Conservation (phyloP, 2,113 vertebrate species). For the Formicarius rufipectus region DNA sequence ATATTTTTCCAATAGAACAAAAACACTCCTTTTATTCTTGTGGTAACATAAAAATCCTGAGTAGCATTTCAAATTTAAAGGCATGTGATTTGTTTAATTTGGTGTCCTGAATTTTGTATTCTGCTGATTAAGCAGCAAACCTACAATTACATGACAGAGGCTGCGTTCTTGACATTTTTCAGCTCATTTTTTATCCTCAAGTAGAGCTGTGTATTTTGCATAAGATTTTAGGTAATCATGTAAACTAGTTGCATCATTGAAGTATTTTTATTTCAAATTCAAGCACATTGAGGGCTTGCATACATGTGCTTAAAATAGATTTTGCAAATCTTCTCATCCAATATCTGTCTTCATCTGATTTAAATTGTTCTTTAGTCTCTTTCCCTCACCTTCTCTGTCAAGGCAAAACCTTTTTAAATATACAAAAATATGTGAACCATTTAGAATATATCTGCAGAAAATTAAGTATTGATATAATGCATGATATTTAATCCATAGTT, state of each 20-base stretch:
- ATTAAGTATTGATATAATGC: neutral
- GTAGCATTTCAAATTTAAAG: neutral
- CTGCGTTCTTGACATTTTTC: constrained; percentile 51
- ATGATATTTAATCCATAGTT: neutral
- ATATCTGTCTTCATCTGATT: neutral
- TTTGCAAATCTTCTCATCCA: neutral
- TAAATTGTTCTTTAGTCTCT: neutral
- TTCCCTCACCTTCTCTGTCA: neutral
- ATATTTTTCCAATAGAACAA: neutral
- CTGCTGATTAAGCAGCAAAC: constrained; percentile 23
- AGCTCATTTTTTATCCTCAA: constrained; percentile 24
- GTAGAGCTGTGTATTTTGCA: constrained; percentile 17
- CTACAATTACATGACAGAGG: constrained; percentile 16
- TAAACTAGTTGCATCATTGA: constrained; percentile 18
- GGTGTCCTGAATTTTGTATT: neutral
- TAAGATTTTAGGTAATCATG: constrained; percentile 38
- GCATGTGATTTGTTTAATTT: neutral
- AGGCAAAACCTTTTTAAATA: neutral
- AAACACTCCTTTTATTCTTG: neutral
- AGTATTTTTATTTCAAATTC: constrained; percentile 35
- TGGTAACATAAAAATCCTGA: neutral
- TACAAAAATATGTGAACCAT: neutral
- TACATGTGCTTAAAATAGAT: neutral
- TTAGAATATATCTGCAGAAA: neutral
- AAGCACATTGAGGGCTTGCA: neutral